Evolutionary conservation across 1,140 invertebrate species (phyloP).

Genomic region (Papilio glaucus): DNA sequence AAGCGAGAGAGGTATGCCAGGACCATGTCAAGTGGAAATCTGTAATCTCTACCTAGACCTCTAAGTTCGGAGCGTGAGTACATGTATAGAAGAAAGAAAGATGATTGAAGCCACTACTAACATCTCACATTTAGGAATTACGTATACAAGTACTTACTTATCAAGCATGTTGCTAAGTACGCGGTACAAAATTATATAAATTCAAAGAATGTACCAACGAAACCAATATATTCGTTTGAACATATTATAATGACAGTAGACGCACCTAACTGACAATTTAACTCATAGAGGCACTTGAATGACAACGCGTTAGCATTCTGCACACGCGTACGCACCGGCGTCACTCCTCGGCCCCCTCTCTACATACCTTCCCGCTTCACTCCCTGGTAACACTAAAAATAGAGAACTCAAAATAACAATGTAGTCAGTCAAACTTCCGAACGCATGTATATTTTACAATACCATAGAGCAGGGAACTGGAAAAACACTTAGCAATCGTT

Average conservation of each 20-base stretch:
- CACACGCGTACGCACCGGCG: constrained; percentile 41
- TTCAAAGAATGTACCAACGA: not conserved
- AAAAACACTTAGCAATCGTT: not conserved
- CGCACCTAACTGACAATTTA: constrained; percentile 29
- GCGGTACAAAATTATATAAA: too few relatives aligned
- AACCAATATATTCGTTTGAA: not conserved
- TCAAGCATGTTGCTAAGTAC: too few relatives aligned
- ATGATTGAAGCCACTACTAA: too few relatives aligned
- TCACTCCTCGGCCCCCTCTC: constrained; percentile 26
- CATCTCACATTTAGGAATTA: too few relatives aligned
- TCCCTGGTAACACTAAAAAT: constrained; percentile 24
- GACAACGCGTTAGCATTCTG: constrained; percentile 41
- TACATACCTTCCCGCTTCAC: not conserved
- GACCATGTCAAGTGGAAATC: too few relatives aligned
- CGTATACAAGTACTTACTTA: too few relatives aligned
- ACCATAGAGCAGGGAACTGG: not conserved
- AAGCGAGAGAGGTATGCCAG: too few relatives aligned
- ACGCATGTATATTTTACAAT: not conserved
- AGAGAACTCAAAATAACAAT: constrained; percentile 23
- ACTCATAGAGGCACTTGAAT: constrained; percentile 30
- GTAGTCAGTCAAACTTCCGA: constrained; percentile 23
- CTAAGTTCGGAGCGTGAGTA: too few relatives aligned
- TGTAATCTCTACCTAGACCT: too few relatives aligned
- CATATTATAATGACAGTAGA: not conserved
- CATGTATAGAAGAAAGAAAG: too few relatives aligned